These are phyloP conservation scores for Parotocinclus haroldoi DNA, from an alignment of 2,797 vertebrate species.

Conservation along the genomic window DNA sequence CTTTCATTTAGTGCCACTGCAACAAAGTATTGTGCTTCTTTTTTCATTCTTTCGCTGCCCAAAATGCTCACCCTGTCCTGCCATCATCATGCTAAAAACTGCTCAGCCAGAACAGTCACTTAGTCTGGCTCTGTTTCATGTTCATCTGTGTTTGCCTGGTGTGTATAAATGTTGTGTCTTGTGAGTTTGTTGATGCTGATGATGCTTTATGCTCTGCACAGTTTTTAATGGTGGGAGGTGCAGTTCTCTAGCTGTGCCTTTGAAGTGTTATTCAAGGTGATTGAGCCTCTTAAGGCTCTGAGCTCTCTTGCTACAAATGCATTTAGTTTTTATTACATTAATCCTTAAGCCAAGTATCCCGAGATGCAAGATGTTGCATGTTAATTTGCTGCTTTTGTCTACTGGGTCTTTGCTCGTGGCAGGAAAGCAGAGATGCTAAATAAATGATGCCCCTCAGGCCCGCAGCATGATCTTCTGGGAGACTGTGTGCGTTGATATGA, in stretches of 20 bases:
- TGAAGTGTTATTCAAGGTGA: conserved; percentile 46
- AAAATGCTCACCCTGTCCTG: conserved; percentile 5
- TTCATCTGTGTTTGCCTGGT: not conserved
- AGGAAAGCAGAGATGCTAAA: conserved; percentile 56
- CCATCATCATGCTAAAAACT: conserved; percentile 5
- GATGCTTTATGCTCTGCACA: conserved; percentile 5
- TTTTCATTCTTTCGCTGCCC: conserved; percentile 30
- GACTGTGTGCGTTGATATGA: conserved; percentile 11
- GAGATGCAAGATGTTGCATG: conserved; percentile 55
- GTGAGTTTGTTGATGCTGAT: conserved; percentile 14
- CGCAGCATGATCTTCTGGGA: conserved; percentile 26
- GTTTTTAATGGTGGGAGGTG: not conserved
- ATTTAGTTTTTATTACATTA: conserved; percentile 50
- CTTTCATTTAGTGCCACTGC: conserved; percentile 43
- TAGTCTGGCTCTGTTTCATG: conserved; percentile 1
- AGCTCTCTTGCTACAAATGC: conserved; percentile 41
- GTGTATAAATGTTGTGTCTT: too few relatives aligned
- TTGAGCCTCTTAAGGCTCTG: conserved; percentile 48
- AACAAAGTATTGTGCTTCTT: conserved; percentile 29
- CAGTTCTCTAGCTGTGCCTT: conserved; percentile 15
- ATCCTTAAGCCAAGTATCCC: conserved; percentile 40
- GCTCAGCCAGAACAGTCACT: not conserved
- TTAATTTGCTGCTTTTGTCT: conserved; percentile 55
- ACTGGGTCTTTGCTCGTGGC: conserved; percentile 49
- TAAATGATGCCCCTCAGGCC: conserved; percentile 56